These are phyloP conservation scores for Euzophera pinguis DNA, from an alignment of 2,888 invertebrate species.

Conservation along the genomic window DNA sequence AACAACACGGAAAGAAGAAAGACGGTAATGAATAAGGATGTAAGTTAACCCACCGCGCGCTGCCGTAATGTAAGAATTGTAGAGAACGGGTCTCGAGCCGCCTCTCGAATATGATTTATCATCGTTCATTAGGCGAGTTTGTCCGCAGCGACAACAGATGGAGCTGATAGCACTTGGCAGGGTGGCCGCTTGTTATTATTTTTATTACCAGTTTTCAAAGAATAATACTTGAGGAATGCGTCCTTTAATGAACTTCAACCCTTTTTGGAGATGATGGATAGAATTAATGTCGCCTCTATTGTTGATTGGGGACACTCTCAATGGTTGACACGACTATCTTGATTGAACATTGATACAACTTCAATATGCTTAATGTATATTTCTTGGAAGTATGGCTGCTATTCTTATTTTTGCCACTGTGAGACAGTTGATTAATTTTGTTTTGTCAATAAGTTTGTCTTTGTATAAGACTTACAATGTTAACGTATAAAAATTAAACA, in stretches of 20 bases:
- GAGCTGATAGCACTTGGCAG: constrained; percentile 80
- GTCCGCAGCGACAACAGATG: constrained; percentile 80
- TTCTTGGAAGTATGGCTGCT: constrained; percentile 37
- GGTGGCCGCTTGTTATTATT: constrained; percentile 80
- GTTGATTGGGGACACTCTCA: constrained; percentile 74
- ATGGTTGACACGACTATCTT: constrained; percentile 52
- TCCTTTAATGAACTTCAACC: constrained; percentile 79
- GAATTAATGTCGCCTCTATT: constrained; percentile 76
- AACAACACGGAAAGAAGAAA: constrained; percentile 1
- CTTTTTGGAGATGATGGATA: constrained; percentile 78
- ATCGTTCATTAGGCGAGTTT: constrained; percentile 80
- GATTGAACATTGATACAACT: constrained; percentile 52
- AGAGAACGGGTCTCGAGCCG: constrained; percentile 60
- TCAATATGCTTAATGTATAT: constrained; percentile 39
- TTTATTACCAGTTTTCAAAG: constrained; percentile 79
- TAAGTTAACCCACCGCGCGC: constrained; percentile 25
- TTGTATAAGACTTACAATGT: background rate
- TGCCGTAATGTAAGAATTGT: constrained; percentile 47
- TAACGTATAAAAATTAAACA: background rate
- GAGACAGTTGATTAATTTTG: constrained; percentile 13
- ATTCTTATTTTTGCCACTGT: constrained; percentile 15
- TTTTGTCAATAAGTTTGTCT: constrained; percentile 7
- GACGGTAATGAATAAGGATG: constrained; percentile 38
- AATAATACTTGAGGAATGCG: constrained; percentile 79
- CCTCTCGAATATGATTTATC: constrained; percentile 80